Conservation (phyloP, 2,797 vertebrate genomes). For the Anguilla megastoma region DNA sequence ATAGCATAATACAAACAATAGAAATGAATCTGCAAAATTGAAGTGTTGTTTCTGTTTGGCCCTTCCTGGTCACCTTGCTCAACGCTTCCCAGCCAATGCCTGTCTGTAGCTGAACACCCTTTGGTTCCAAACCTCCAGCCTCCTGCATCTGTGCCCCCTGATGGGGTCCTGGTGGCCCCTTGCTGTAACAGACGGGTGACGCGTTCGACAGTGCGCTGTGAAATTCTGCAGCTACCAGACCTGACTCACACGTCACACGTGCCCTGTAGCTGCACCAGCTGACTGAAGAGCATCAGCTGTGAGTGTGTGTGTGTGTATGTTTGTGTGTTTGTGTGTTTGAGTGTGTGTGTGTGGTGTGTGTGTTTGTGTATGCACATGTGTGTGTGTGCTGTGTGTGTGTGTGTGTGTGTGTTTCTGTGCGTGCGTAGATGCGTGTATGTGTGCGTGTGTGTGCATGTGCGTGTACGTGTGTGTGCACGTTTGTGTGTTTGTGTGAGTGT, state of each 20-base stretch:
- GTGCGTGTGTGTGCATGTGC: slow-evolving; percentile 20
- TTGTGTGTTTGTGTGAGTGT: slow-evolving; percentile 39
- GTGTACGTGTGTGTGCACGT: background rate
- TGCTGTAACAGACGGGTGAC: background rate
- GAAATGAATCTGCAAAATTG: too few species aligned
- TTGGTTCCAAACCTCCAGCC: background rate
- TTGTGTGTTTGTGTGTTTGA: slow-evolving; percentile 27
- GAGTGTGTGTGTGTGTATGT: slow-evolving; percentile 43
- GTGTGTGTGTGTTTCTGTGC: slow-evolving; percentile 28
- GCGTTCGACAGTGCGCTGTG: background rate
- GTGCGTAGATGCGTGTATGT: slow-evolving; percentile 19
- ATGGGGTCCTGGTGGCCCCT: background rate
- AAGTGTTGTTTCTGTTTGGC: background rate
- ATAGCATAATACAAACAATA: too few species aligned
- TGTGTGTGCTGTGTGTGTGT: slow-evolving; percentile 32
- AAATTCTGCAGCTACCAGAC: background rate
- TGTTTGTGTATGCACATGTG: slow-evolving; percentile 48
- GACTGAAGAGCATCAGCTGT: background rate
- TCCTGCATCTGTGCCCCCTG: background rate
- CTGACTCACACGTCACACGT: background rate
- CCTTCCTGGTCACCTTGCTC: background rate
- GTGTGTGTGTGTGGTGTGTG: slow-evolving; percentile 1
- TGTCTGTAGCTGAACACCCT: background rate
- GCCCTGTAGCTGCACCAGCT: background rate
- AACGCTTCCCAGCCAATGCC: background rate